Percentiles rank a stretch among this genome's conserved stretches.
Conservation (phyloP, 2,113 vertebrate genomes). For the Cheilinus undulatus region DNA sequence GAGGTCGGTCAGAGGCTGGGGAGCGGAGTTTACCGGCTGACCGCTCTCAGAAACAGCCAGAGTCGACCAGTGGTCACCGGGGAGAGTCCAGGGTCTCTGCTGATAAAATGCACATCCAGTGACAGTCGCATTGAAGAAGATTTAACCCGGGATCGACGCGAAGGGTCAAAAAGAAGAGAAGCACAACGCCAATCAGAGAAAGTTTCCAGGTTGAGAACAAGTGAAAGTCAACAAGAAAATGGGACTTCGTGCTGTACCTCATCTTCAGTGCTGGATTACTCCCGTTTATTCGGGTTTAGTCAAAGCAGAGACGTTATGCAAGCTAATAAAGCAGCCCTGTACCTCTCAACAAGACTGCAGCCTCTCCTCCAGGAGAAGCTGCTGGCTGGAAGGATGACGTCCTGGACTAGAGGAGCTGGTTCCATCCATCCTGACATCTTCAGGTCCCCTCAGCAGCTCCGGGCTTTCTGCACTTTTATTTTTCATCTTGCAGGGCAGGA, state of each 20-base stretch:
- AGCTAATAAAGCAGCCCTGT: neutral
- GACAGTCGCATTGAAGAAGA: neutral
- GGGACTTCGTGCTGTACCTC: neutral
- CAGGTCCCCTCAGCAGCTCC: constrained; percentile 41
- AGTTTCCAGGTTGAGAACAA: constrained; percentile 18
- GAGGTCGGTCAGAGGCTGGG: constrained; percentile 78
- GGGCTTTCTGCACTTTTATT: constrained; percentile 56
- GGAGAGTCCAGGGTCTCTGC: constrained; percentile 5
- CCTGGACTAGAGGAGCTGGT: constrained; percentile 42
- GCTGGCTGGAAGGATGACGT: constrained; percentile 19
- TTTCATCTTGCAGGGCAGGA: constrained; percentile 30
- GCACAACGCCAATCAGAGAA: constrained; percentile 7
- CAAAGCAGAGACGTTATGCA: neutral
- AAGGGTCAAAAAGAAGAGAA: neutral
- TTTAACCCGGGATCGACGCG: neutral
- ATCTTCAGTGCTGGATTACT: neutral
- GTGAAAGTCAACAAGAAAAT: neutral
- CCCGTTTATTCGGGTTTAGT: neutral
- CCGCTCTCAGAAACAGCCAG: constrained; percentile 16
- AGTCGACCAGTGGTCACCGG: neutral
- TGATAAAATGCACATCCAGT: neutral
- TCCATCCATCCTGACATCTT: constrained; percentile 21
- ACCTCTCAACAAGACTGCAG: neutral
- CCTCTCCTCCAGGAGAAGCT: constrained; percentile 24
- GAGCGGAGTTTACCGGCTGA: constrained; percentile 38